phyloP scores from a whole-genome alignment of 2,113 vertebrate species.

The Leucoraja erinaceus region DNA sequence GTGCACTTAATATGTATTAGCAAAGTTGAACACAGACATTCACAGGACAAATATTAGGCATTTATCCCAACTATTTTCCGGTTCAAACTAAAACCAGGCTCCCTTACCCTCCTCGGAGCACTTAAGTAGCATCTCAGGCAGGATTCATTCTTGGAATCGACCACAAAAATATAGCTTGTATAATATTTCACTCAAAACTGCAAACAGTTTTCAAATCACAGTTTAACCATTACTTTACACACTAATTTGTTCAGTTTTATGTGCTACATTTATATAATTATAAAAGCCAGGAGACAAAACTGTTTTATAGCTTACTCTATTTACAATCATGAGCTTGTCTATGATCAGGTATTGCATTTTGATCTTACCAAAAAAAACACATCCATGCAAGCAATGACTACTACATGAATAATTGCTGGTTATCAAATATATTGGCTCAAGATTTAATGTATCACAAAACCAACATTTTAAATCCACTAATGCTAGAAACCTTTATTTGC shows the following conservation, averaged over 20 bases:
- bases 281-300: not conserved
- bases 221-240: not conserved
- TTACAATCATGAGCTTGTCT: not conserved
- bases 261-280: not conserved
- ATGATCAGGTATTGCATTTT: not conserved
- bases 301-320: not conserved
- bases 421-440: not conserved
- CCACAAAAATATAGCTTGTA: not conserved
- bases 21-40: not conserved
- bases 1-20: not conserved
- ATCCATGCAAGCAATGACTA: not conserved
- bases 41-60: not conserved
- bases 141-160: not conserved
- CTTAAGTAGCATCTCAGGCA: not conserved
- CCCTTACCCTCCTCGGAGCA: not conserved
- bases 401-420: not conserved
- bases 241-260: not conserved
- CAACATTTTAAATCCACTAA: not conserved
- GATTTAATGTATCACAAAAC: not conserved
- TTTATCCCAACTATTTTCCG: not conserved
- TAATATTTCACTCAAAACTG: not conserved
- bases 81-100: not conserved
- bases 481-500: not conserved
- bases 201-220: not conserved
- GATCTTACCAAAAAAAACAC: not conserved